These are phyloP conservation scores for Gavialis gangeticus DNA, from an alignment of 2,113 vertebrate genomes.

Conservation along the genomic window DNA sequence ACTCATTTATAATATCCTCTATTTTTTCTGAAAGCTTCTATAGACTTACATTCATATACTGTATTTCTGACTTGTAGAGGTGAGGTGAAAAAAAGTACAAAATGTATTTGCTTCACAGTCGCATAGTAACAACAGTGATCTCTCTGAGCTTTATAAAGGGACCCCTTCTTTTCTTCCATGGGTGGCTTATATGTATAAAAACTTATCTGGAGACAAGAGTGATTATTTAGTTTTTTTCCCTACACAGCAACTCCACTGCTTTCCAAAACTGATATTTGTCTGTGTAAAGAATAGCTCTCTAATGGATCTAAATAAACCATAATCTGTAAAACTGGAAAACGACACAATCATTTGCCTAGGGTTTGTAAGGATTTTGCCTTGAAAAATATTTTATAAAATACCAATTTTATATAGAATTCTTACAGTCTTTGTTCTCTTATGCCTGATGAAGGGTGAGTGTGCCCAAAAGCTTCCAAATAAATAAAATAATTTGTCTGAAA, in stretches of 20 bases:
- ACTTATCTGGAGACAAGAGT: neutral
- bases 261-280: neutral
- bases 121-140: neutral
- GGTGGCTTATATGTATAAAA: neutral
- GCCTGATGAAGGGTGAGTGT: too few species aligned
- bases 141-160: neutral
- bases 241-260: neutral
- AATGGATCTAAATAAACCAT: conserved; percentile 26
- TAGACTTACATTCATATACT: neutral
- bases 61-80: neutral
- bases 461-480: too few species aligned
- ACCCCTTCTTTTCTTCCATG: neutral
- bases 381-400: neutral
- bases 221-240: neutral
- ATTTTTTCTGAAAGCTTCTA: neutral
- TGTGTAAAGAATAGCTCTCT: neutral
- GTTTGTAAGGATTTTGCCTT: neutral
- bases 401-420: too few species aligned
- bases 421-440: too few species aligned
- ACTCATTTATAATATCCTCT: neutral
- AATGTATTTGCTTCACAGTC: conserved; percentile 9
- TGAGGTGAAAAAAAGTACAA: neutral
- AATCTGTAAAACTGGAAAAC: conserved; percentile 44
- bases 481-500: too few species aligned
- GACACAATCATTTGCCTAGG: conserved; percentile 6